Conservation (phyloP, 2,888 invertebrate genomes). For the Drosophila anceps region DNA sequence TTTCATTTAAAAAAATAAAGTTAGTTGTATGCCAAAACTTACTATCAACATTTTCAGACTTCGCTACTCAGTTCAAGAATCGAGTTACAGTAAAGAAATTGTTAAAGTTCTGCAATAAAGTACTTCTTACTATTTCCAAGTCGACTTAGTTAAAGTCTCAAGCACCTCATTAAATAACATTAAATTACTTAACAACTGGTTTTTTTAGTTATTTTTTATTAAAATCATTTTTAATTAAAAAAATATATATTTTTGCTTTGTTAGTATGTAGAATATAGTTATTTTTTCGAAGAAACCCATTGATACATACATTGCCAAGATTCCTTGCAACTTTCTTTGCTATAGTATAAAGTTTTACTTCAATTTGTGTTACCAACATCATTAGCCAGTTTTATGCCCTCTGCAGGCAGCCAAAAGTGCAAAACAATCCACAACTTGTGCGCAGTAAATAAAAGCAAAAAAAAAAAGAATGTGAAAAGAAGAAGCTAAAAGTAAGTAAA, state of each 20-base stretch:
- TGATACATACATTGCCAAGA: conserved; percentile 1
- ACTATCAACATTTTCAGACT: background rate
- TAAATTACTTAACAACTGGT: background rate
- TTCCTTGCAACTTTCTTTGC: background rate
- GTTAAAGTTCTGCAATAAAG: background rate
- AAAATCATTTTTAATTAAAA: background rate
- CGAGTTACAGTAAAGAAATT: background rate
- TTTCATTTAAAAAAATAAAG: background rate
- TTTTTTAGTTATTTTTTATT: background rate
- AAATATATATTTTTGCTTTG: background rate
- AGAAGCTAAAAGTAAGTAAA: conserved; percentile 72
- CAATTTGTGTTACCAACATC: conserved; percentile 10
- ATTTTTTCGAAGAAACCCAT: background rate
- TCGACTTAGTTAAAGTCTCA: background rate
- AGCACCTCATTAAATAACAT: background rate
- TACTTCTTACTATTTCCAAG: background rate
- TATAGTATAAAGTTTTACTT: background rate
- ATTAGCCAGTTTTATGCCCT: conserved; percentile 29
- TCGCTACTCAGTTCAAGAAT: background rate
- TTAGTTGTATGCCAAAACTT: too few species aligned
- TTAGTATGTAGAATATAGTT: background rate
- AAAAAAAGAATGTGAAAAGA: conserved; percentile 22
- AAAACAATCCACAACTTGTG: conserved; percentile 56
- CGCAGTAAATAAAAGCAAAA: conserved; percentile 68
- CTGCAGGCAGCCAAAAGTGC: conserved; percentile 40